phyloP scores from a whole-genome alignment of 2,113 vertebrate species.

The Sardina pilchardus region DNA sequence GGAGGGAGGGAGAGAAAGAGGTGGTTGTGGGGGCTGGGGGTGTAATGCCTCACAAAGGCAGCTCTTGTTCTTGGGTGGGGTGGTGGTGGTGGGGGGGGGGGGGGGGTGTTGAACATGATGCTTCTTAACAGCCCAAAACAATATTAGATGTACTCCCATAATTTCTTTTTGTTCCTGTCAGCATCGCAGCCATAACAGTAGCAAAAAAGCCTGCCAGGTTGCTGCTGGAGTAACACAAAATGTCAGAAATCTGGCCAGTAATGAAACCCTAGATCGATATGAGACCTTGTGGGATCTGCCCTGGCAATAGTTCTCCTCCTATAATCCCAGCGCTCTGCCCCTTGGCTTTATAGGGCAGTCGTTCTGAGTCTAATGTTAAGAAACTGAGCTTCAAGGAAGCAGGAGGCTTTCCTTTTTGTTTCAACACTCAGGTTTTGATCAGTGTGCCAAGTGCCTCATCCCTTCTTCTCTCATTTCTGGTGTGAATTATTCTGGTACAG shows the following conservation, averaged over 20 bases:
- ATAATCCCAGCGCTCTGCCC: background rate
- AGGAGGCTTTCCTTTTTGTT: background rate
- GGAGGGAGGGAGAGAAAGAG: background rate
- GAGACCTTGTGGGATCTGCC: background rate
- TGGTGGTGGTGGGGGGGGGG: background rate
- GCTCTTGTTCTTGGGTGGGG: background rate
- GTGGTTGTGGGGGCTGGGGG: too few species aligned
- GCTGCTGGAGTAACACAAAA: background rate
- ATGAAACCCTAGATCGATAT: slow-evolving; percentile 7
- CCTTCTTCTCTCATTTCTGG: background rate
- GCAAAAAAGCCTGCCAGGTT: background rate
- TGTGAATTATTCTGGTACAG: background rate
- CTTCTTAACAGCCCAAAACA: background rate
- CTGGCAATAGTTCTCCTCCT: background rate
- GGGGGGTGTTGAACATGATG: background rate
- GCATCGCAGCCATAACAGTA: background rate
- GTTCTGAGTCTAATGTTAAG: background rate
- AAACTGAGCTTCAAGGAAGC: background rate
- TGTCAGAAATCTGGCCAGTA: background rate
- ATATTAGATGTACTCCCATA: background rate
- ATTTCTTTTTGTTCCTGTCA: background rate
- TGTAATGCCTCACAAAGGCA: background rate
- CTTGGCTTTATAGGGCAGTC: background rate
- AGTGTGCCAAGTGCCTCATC: background rate
- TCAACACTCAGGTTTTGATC: background rate